Evolutionary conservation across 2,888 invertebrate genomes (phyloP), one percentile per base, ranked within the genome.

Genomic region (Pristionchus japonicus): DNA sequence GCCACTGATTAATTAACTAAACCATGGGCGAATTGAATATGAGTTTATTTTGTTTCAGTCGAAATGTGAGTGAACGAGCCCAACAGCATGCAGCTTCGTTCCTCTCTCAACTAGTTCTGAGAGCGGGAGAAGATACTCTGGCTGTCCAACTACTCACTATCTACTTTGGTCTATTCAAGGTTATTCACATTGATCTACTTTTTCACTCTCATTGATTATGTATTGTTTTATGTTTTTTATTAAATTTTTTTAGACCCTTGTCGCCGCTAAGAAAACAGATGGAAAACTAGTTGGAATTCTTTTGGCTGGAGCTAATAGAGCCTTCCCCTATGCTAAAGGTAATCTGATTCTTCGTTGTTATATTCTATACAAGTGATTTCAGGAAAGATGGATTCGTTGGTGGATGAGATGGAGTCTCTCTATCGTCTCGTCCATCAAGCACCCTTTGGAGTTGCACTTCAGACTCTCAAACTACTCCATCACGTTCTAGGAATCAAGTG

Each of bases 121-220:
- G 89, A 47, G 90, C 89, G 15, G 96, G 90, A 6, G 92, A 93
- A 61, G 96, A 97, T 4, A 96, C 96, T 83, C 96, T 98, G 27
- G 97, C 98, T 0, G 96, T 96, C 91, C 97, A 96, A 92, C 95
- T 99, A 52, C 97, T 99, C 77, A 96, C 97, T 90, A 97, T 99
- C 85, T 99, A 99, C 95, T 97, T 99, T 95, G 96, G 97, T 0
- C 97, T 99, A 95, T 99, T 99, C 95, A 98, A 98, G 95, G 97
- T 97, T n/a, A n/a, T n/a, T n/a, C n/a, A n/a, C n/a, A n/a, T n/a
- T 77, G 4, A 40, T 31, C 11, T 6, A 1, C 31, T 2, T 4
- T 64, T 64, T n/a, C 3, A 13, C n/a, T 82, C 17, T 52, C 37
- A 3, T 82, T 49, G 37, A 84, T 15, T 57, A 37, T 23, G 20